These are phyloP conservation scores for Clepsis dumicolana DNA, from an alignment of 2,888 invertebrate species.

Conservation along the genomic window DNA sequence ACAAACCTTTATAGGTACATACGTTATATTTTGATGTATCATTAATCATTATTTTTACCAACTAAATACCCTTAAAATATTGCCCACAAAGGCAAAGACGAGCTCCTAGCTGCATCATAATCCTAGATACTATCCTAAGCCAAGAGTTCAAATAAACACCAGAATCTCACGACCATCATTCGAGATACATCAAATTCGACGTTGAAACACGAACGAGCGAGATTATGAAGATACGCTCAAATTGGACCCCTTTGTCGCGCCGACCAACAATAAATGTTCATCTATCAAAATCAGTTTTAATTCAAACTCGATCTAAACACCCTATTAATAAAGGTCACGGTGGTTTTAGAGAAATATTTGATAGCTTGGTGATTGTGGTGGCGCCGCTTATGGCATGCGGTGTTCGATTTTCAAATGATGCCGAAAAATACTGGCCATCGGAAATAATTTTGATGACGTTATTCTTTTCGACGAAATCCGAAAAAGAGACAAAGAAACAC, in stretches of 20 bases:
- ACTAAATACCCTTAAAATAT: too few species aligned
- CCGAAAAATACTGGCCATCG: slow-evolving; percentile 16
- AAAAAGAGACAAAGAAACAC: neutral
- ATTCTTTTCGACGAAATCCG: neutral
- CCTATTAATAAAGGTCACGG: slow-evolving; percentile 14
- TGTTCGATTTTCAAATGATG: slow-evolving; percentile 15
- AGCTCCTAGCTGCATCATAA: neutral
- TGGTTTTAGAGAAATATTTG: slow-evolving; percentile 1
- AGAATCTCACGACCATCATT: slow-evolving; percentile 58
- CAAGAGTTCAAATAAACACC: slow-evolving; percentile 43
- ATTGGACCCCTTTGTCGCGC: slow-evolving; percentile 78
- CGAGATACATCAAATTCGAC: slow-evolving; percentile 70
- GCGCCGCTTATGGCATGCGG: slow-evolving; percentile 33
- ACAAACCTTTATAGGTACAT: too few species aligned
- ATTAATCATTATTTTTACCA: too few species aligned
- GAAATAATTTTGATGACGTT: neutral
- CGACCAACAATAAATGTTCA: slow-evolving; percentile 44
- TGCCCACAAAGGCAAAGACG: too few species aligned
- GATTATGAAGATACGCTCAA: slow-evolving; percentile 63
- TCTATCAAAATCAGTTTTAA: neutral
- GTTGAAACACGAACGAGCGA: slow-evolving; percentile 78
- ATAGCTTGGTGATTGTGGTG: slow-evolving; percentile 11
- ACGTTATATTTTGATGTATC: too few species aligned
- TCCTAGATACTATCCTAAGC: neutral
- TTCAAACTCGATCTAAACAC: slow-evolving; percentile 16